A percentile compares a stretch with the other conserved stretches of the same genome.
Conservation (phyloP, 2,113 vertebrate species). For the Serinus canaria region DNA sequence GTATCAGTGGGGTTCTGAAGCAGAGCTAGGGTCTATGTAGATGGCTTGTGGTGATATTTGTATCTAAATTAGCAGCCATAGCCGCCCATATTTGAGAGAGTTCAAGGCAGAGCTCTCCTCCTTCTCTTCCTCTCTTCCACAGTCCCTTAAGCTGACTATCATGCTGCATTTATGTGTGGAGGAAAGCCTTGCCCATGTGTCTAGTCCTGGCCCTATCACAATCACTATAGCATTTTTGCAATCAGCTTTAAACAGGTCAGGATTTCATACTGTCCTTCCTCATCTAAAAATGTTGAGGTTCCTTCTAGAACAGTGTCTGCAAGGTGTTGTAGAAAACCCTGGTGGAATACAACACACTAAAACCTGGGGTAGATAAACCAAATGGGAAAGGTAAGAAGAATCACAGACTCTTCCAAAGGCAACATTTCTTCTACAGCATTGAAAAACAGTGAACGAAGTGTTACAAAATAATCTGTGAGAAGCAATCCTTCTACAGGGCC, state of each 20-base stretch:
- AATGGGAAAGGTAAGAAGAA: not conserved
- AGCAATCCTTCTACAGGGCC: not conserved
- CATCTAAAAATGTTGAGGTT: not conserved
- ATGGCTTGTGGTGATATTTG: not conserved
- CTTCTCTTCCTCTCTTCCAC: not conserved
- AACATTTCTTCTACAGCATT: not conserved
- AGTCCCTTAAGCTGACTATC: not conserved
- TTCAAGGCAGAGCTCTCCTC: not conserved
- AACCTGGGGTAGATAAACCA: not conserved
- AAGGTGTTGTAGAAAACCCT: not conserved
- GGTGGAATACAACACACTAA: not conserved
- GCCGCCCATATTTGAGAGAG: not conserved
- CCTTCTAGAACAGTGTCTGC: not conserved
- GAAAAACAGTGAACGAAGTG: not conserved
- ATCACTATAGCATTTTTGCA: not conserved
- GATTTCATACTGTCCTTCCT: not conserved
- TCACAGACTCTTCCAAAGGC: not conserved
- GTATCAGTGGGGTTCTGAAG: not conserved
- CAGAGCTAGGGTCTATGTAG: not conserved
- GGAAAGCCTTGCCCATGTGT: not conserved
- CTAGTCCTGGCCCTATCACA: not conserved
- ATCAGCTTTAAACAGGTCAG: not conserved
- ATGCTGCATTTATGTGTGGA: not conserved
- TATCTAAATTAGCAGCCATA: not conserved
- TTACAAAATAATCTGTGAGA: not conserved